Evolutionary conservation across 2,888 invertebrate genomes (phyloP).

Genomic region (Scaptomyza caliginosa): DNA sequence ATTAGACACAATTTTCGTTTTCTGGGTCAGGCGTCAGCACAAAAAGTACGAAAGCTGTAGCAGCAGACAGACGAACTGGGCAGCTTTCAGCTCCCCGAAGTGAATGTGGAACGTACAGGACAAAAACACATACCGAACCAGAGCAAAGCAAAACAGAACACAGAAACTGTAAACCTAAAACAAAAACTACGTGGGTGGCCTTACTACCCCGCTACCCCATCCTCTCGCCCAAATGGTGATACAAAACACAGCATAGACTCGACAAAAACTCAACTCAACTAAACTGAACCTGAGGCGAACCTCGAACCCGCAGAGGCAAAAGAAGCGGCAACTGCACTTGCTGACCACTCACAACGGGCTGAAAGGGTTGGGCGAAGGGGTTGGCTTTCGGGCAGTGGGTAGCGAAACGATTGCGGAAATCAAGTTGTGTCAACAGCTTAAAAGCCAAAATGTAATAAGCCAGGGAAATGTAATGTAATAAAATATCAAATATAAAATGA

Average conservation of each 20-base stretch:
- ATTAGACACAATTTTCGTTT: conserved; percentile 75
- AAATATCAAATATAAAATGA: conserved; percentile 75
- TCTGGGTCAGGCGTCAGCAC: conserved; percentile 68
- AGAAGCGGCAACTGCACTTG: conserved; percentile 25
- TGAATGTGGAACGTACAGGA: conserved; percentile 35
- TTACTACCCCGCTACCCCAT: background rate
- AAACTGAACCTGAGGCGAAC: conserved; percentile 31
- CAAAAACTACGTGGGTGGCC: conserved; percentile 61
- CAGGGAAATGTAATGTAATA: conserved; percentile 79
- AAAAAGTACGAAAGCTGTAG: conserved; percentile 19
- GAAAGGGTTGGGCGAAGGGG: background rate
- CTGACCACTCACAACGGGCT: conserved; percentile 48
- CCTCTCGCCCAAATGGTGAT: conserved; percentile 34
- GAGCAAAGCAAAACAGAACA: conserved; percentile 8
- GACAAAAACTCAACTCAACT: conserved; percentile 33
- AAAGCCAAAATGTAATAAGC: conserved; percentile 79
- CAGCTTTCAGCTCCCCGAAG: conserved; percentile 59
- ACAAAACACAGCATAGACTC: conserved; percentile 48
- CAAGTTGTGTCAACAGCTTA: conserved; percentile 79
- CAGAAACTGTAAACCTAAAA: conserved; percentile 43
- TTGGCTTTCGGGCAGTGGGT: conserved; percentile 4
- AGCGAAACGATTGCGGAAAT: conserved; percentile 65
- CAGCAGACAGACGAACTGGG: conserved; percentile 21
- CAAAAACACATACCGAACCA: conserved; percentile 24
- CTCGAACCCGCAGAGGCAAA: conserved; percentile 1